phyloP scores from a whole-genome alignment of 2,888 invertebrate genomes.

The Mantis religiosa region DNA sequence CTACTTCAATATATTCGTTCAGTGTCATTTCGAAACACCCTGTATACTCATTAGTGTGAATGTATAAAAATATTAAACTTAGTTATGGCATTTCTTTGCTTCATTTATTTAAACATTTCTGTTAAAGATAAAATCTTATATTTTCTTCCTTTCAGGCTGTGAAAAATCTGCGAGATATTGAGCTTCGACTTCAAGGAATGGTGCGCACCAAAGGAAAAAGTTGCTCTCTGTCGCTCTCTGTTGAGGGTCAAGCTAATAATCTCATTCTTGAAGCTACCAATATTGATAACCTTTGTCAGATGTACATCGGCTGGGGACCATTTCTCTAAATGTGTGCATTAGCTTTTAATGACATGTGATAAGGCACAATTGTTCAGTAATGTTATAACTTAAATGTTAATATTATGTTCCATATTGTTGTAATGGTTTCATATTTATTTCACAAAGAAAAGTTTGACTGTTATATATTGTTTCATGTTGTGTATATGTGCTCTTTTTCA shows the following conservation, averaged over 20 bases:
- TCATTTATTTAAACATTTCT: neutral
- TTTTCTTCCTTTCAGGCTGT: conserved; percentile 56
- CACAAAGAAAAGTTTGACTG: too few species aligned
- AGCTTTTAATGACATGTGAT: neutral
- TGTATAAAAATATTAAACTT: too few species aligned
- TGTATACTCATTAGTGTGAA: too few species aligned
- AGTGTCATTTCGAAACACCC: too few species aligned
- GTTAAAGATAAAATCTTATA: neutral
- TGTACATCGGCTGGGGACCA: conserved; percentile 97
- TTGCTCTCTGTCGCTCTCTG: conserved; percentile 70
- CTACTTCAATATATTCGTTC: too few species aligned
- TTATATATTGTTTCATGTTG: too few species aligned
- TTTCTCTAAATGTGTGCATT: conserved; percentile 44
- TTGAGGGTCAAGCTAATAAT: conserved; percentile 91
- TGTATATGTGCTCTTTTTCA: too few species aligned
- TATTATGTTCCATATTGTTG: too few species aligned
- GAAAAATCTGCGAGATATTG: conserved; percentile 77
- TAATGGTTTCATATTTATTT: too few species aligned
- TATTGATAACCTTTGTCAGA: conserved; percentile 82
- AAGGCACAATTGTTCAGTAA: too few species aligned
- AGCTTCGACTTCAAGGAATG: conserved; percentile 76
- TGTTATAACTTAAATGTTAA: too few species aligned
- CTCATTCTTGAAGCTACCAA: conserved; percentile 89
- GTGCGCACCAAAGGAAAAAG: conserved; percentile 60
- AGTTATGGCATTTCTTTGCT: too few species aligned